Evolutionary conservation across 2,113 vertebrate species (phyloP), one percentile per base, ranked within the genome.

Genomic region (Neodontobutis hainanensis): DNA sequence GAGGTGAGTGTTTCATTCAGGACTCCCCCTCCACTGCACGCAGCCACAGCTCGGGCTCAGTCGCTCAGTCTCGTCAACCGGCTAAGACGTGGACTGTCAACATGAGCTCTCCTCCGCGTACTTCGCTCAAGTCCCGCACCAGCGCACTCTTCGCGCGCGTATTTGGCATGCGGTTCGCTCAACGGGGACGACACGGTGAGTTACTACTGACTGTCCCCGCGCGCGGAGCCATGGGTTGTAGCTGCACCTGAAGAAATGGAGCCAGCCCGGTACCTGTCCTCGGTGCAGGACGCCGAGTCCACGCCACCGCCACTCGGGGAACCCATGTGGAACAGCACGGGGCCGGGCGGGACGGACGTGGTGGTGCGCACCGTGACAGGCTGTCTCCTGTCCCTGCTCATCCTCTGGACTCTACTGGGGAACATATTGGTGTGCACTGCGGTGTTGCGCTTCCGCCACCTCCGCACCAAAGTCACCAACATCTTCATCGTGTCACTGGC

Each of bases 401-500:
- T 99, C 77, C 84, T 96, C 44, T 97, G 95, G 94, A 98, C 97
- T 0, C 88, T 99, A 35, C 88, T 98, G 2, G 97, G 97, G 27
- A 98, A 99, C 83, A 90, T 94, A 65, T 75, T 97, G 89, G 97
- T 99, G 63, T 99, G 96, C 65, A 88, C 90, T 0, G 95, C 97
- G 48, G 93, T 98, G 80, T 83, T 96, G 75, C 93, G 94, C 77
- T 96, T 94, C 76, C 91, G 95, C 35, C 96, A 95, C 83, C 71
- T 99, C 81, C 92, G 96, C 62, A 91, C 88, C 82, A 97, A 95
- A 90, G 94, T 96, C 67, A 98, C 97, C 85, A 95, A 95, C 78
- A 91, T 96, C 70, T 99, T 99, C 84, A 95, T 97, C 27, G 95
- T 95, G 47, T 99, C 97, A 1, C 77, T 99, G 79, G 97, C 97